phyloP scores from a whole-genome alignment of 2,888 invertebrate species.

The Barypeithes pellucidus region DNA sequence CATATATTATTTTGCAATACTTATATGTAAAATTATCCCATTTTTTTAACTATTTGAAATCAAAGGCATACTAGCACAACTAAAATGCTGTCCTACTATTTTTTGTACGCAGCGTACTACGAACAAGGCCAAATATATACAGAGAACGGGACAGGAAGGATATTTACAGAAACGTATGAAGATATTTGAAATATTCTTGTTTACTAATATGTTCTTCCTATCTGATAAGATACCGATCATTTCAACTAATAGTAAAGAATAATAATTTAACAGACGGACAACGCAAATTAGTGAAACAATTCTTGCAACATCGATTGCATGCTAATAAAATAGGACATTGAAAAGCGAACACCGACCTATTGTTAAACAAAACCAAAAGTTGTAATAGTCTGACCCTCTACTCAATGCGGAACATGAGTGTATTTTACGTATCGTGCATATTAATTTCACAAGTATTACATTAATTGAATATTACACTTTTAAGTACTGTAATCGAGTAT shows the following conservation, averaged over 20 bases:
- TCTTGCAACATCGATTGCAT: slow-evolving; percentile 31
- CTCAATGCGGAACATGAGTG: slow-evolving; percentile 28
- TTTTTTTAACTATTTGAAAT: too few relatives aligned
- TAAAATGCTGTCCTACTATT: too few relatives aligned
- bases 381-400: slow-evolving; percentile 29
- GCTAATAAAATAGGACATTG: slow-evolving; percentile 32
- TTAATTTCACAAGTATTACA: slow-evolving; percentile 27
- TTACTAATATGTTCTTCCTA: too few relatives aligned
- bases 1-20: too few relatives aligned
- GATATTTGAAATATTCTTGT: too few relatives aligned
- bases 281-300: slow-evolving; percentile 24
- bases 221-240: background rate
- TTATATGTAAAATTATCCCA: too few relatives aligned
- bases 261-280: slow-evolving; percentile 27
- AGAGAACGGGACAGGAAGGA: too few relatives aligned
- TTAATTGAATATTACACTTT: slow-evolving; percentile 16
- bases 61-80: too few relatives aligned
- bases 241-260: background rate
- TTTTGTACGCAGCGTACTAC: too few relatives aligned
- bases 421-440: slow-evolving; percentile 22
- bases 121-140: too few relatives aligned
- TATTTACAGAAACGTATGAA: too few relatives aligned
- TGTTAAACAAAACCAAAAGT: slow-evolving; percentile 29
- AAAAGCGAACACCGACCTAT: slow-evolving; percentile 34
- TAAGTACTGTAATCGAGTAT: background rate